Conservation (phyloP, 2,113 vertebrate species). For the Loxodonta africana region DNA sequence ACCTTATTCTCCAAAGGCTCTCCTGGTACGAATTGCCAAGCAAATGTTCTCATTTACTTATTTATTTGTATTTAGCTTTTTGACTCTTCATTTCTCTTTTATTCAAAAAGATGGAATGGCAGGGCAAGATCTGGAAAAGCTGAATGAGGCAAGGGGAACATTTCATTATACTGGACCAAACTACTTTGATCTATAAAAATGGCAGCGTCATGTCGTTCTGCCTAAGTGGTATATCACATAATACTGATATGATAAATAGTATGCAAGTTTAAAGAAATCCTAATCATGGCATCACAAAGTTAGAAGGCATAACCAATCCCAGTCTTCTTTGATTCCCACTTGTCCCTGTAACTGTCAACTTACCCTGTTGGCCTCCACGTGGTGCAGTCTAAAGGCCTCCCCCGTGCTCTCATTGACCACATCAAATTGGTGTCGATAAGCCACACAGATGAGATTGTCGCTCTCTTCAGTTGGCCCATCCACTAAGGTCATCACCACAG, state of each 20-base stretch:
- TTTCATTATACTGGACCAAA: not conserved
- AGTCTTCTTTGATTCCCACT: too few relatives aligned
- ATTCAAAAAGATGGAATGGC: not conserved
- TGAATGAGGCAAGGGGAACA: not conserved
- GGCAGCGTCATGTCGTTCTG: not conserved
- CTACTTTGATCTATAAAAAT: not conserved
- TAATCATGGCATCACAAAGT: not conserved
- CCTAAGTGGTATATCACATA: rapidly evolving
- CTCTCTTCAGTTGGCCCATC: conserved; percentile 97
- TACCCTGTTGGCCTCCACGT: conserved; percentile 96
- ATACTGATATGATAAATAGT: rapidly evolving
- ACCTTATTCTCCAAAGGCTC: not conserved
- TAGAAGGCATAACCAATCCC: not conserved
- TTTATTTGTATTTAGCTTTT: not conserved
- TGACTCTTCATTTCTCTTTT: not conserved
- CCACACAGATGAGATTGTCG: conserved; percentile 99
- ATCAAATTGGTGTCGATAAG: conserved; percentile 98
- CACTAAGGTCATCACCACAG: conserved; percentile 95
- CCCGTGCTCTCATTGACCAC: conserved; percentile 98
- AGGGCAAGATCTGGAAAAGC: not conserved
- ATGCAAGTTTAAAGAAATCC: not conserved
- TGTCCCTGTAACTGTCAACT: conserved; percentile 35
- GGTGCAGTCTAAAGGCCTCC: conserved; percentile 95
- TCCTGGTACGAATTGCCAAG: not conserved
- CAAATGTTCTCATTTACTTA: not conserved